phyloP scores from a whole-genome alignment of 2,113 vertebrate species.

The Prunella fulvescens region DNA sequence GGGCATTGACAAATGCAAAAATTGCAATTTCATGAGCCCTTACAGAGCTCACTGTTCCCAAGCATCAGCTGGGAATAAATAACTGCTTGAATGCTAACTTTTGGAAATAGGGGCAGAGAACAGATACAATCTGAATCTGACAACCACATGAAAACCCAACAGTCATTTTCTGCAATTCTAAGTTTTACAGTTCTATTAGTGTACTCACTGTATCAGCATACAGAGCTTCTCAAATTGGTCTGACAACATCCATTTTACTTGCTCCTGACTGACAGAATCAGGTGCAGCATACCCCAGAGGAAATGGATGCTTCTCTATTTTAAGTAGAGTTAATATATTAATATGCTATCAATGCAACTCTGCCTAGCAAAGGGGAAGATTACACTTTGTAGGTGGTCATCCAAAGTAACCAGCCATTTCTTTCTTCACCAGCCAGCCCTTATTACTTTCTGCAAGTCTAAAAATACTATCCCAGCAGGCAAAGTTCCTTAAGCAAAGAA shows the following conservation, averaged over 20 bases:
- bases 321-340: conserved; percentile 25
- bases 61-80: neutral
- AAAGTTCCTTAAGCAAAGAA: neutral
- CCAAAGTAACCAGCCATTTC: neutral
- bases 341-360: neutral
- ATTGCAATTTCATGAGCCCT: neutral
- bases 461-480: neutral
- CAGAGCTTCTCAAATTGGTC: neutral
- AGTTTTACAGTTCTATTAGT: neutral
- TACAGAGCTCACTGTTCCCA: neutral
- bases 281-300: conserved; percentile 27
- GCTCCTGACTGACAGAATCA: conserved; percentile 55
- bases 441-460: neutral
- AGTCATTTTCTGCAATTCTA: neutral
- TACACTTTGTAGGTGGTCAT: neutral
- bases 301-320: conserved; percentile 32
- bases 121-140: neutral
- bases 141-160: neutral
- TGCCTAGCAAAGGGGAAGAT: neutral
- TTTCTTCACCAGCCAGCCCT: neutral
- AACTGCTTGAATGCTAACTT: neutral
- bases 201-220: neutral
- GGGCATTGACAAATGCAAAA: neutral
- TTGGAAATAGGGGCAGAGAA: neutral
- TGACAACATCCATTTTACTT: conserved; percentile 15